Conservation (phyloP, 1,140 invertebrate genomes). For the Papilio machaon region DNA sequence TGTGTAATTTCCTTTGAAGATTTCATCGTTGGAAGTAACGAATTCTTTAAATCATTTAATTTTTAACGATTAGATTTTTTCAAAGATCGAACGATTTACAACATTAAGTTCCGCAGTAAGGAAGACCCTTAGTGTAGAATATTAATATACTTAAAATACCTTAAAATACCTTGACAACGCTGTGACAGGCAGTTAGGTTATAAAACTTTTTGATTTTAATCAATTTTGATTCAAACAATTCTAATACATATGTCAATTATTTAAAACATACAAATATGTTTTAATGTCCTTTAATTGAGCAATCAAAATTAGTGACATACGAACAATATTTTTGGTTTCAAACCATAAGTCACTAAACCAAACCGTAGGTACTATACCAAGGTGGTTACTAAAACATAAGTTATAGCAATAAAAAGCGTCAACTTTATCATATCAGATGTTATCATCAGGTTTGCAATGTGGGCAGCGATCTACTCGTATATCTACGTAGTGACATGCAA, state of each 20-base stretch:
- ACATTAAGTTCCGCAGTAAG: too few relatives aligned
- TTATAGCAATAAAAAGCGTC: background rate
- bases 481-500: background rate
- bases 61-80: background rate
- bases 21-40: background rate
- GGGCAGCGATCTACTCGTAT: background rate
- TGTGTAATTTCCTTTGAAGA: background rate
- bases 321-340: background rate
- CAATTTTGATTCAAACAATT: too few relatives aligned
- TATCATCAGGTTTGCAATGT: background rate
- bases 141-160: too few relatives aligned
- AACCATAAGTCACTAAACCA: background rate
- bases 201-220: too few relatives aligned
- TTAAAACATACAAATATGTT: too few relatives aligned
- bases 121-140: too few relatives aligned
- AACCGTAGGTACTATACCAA: background rate
- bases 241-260: too few relatives aligned
- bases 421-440: background rate
- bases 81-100: background rate
- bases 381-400: background rate
- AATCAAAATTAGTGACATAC: too few relatives aligned
- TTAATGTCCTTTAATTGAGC: too few relatives aligned
- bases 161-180: too few relatives aligned
- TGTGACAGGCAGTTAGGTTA: too few relatives aligned
- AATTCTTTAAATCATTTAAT: background rate